phyloP scores from a whole-genome alignment of 2,797 vertebrate species.

The Arvicola amphibius region DNA sequence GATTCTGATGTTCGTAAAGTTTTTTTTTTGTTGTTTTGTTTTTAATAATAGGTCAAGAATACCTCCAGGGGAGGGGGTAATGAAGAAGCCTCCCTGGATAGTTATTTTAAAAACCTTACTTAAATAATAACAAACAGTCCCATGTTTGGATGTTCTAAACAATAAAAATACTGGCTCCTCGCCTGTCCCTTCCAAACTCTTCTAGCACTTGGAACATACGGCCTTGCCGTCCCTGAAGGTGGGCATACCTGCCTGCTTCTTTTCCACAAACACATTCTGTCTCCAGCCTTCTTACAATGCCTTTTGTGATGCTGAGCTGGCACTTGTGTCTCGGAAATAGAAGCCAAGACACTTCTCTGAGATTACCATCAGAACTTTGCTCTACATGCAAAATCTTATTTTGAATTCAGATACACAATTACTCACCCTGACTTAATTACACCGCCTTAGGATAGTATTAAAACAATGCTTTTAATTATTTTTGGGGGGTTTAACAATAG shows the following conservation, averaged over 20 bases:
- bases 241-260: background rate
- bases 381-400: slow-evolving; percentile 75
- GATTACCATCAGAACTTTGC: slow-evolving; percentile 52
- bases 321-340: background rate
- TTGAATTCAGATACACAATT: slow-evolving; percentile 55
- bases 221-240: background rate
- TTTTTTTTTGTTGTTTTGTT: background rate
- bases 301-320: slow-evolving; percentile 51
- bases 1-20: slow-evolving; percentile 33
- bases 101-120: slow-evolving; percentile 43
- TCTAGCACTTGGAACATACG: background rate
- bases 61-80: background rate
- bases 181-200: slow-evolving; percentile 25
- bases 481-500: slow-evolving; percentile 62
- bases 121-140: background rate
- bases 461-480: slow-evolving; percentile 80
- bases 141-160: slow-evolving; percentile 9
- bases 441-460: slow-evolving; percentile 69
- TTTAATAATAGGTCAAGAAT: slow-evolving; percentile 46
- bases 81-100: background rate
- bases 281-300: slow-evolving; percentile 45
- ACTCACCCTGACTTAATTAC: slow-evolving; percentile 66
- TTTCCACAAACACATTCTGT: background rate
- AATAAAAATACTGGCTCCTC: slow-evolving; percentile 3
- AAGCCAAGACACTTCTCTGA: slow-evolving; percentile 53